Conservation (phyloP, 2,888 invertebrate genomes). For the Tetragnatha montana region DNA sequence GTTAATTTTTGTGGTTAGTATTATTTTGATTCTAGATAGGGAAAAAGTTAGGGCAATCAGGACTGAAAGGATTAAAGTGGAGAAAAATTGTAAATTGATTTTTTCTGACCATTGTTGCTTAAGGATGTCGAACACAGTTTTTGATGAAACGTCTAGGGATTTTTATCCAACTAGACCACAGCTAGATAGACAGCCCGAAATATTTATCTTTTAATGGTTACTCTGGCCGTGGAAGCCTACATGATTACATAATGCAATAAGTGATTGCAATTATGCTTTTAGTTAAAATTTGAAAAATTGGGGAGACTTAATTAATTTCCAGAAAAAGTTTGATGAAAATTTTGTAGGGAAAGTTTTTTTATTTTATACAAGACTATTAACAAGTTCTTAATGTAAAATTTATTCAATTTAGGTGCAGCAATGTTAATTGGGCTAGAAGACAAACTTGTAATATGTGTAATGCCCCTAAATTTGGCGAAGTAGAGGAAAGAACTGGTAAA, state of each 20-base stretch:
- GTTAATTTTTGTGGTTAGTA: too few species aligned
- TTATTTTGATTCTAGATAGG: too few species aligned
- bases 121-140: neutral
- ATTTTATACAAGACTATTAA: neutral
- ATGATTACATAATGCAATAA: neutral
- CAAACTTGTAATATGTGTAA: conserved; percentile 99
- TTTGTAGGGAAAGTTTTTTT: neutral
- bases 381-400: neutral
- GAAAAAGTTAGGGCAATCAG: too few species aligned
- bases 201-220: too few species aligned
- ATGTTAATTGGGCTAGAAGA: conserved; percentile 98
- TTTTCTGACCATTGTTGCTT: too few species aligned
- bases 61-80: too few species aligned
- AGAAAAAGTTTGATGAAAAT: neutral
- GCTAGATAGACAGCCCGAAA: too few species aligned
- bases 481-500: conserved; percentile 83
- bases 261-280: too few species aligned
- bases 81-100: too few species aligned
- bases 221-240: too few species aligned
- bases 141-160: too few species aligned
- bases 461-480: conserved; percentile 96
- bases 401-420: conserved; percentile 85
- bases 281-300: neutral
- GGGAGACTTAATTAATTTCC: neutral
- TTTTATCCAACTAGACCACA: too few species aligned